Evolutionary conservation across 2,797 vertebrate genomes (phyloP), one percentile per base, ranked within the genome.

Genomic region (Numenius phaeopus): DNA sequence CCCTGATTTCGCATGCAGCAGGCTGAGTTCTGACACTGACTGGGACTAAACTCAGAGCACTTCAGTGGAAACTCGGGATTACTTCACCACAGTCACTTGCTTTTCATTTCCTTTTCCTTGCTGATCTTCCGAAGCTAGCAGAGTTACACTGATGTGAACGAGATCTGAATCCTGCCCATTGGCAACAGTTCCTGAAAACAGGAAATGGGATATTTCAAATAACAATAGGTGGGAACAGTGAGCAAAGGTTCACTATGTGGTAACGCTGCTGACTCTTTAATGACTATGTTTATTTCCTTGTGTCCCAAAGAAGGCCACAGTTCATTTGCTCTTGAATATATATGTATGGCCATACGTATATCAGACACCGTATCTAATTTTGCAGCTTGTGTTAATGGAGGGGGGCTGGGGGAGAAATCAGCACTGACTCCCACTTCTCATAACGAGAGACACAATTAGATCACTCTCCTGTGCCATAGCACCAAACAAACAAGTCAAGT

Each of bases 161-260:
- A 92, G 97, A 94, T 83, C 94, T 66, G 95, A 96, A 91, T 92
- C 89, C 90, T 89, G 80, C 71, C 69, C 70, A 70, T 13, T 96
- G 93, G 94, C 95, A 95, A 72, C 72, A 93, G 83, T 69, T 77
- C 44, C 16, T 21, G 70, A 96, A 96, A 97, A 97, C 96, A 97
- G 95, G 97, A 97, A 97, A 96, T 32, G 52, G 96, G 94, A 92
- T 94, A 93, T 97, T 97, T 97, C 95, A 94, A 90, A 95, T 84
- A 97, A 97, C 97, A 97, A 97, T 97, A 95, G 94, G 94, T 96
- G 50, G 88, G 94, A 96, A 97, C 93, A 90, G 66, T 84, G 80
- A 97, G 97, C 93, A 96, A 97, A 97, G 95, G 94, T 97, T 97
- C 97, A 92, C 94, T 89, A 18, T 29, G 62, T 71, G 71, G 94